Base-by-base conservation (phyloP, 64 coral and sea anemone species). In the Porites lutea region DNA sequence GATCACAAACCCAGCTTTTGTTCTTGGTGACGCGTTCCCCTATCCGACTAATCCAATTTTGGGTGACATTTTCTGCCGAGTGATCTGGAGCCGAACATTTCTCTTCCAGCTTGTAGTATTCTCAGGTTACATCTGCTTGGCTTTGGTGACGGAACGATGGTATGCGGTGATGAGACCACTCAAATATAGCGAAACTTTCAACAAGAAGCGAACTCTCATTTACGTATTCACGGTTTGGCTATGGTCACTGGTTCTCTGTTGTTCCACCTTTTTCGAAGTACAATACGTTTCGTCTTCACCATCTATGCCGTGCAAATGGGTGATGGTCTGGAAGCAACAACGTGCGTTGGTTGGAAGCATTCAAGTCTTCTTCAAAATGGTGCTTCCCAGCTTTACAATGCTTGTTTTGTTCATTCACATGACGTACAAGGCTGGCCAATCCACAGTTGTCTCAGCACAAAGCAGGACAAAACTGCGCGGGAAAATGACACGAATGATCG, bases 101-200 rank as follows among this genome's bases (percentile, higher is more conserved):
- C 70, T 92, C 8, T 92, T 86, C 54, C 71, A 64, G 18, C 63
- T 92, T 37, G 81, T 74, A 6, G 80, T 87, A 10, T 86, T 86
- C 82, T 87, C 82, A 10, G 82, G 75, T 2, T 92, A 86, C 37
- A 78, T 92, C 15, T 77, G 82, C 9, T 23, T 92, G 48, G 45
- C 75, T 45, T 59, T 92, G 57, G 75, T 72, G n/a, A 77, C 75
- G 5, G 90, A 92, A 48, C 90, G 90, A 43, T 92, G 90, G 90
- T 87, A 66, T 76, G 90, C 82, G 22, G 59, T 92, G 23, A 53
- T 92, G 16, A 86, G 65, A 49, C 90, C 90, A 48, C 14, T 77
- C 53, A 77, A 79, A n/a, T 87, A 92, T 72, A 83, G 72, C 13
- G 73, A 65, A 13, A 52, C n/a, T 48, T 86, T 79, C 23, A 92